These are phyloP conservation scores for Heliocidaris erythrogramma DNA, from an alignment of 35 echinoderm and acorn worm genomes.

Conservation along the genomic window DNA sequence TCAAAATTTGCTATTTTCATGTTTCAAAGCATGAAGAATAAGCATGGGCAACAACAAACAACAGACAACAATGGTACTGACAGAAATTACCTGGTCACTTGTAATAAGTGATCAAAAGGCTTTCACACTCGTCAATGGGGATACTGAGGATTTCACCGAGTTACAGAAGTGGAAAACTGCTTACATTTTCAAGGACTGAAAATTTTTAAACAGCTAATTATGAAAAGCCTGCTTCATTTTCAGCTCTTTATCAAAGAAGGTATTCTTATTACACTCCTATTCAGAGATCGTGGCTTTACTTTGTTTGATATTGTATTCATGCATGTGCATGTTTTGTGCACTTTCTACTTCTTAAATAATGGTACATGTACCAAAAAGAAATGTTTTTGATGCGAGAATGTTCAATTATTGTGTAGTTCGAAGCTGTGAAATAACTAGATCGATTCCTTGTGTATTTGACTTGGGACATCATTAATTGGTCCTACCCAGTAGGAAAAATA, in stretches of 20 bases:
- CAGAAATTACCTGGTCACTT: not conserved
- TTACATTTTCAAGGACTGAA: not conserved
- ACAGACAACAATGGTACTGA: not conserved
- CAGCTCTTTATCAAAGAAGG: not conserved
- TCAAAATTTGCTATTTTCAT: not conserved
- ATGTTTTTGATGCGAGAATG: not conserved
- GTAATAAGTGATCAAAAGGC: not conserved
- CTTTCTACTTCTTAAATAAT: not conserved
- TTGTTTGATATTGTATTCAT: not conserved
- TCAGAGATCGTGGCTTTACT: not conserved
- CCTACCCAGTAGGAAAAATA: not conserved
- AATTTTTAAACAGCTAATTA: not conserved
- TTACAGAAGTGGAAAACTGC: not conserved
- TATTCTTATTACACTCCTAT: not conserved
- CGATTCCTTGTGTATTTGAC: not conserved
- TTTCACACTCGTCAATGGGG: not conserved
- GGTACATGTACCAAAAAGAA: not conserved
- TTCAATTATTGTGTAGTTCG: not conserved
- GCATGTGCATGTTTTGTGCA: not conserved
- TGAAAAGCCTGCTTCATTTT: too few species aligned
- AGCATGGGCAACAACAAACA: not conserved
- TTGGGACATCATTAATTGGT: not conserved
- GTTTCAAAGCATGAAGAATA: not conserved
- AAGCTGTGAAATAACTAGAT: not conserved
- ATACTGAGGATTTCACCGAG: too few species aligned